Evolutionary conservation across 1,140 invertebrate genomes (phyloP).

Genomic region (Wiebesia pumilae): DNA sequence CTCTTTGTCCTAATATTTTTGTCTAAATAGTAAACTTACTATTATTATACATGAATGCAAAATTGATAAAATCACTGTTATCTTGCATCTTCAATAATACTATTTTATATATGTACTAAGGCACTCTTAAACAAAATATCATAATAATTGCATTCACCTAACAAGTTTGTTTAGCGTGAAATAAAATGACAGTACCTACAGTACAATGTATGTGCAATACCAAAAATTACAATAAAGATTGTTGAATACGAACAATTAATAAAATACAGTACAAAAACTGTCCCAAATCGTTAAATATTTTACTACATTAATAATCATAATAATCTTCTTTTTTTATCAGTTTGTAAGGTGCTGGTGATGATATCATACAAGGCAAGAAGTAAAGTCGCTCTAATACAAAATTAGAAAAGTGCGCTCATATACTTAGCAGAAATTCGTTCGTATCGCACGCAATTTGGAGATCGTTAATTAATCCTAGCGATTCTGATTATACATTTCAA

Average conservation of each 20-base stretch:
- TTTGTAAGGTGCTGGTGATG: constrained; percentile 44
- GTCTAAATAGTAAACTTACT: no score
- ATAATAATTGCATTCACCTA: no score
- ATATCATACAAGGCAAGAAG: constrained; percentile 25
- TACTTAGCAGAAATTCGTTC: constrained; percentile 22
- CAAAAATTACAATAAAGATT: neutral
- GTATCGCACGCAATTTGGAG: constrained; percentile 6
- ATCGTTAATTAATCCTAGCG: neutral
- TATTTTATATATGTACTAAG: no score
- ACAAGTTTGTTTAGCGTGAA: neutral
- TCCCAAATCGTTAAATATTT: neutral
- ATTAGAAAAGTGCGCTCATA: constrained; percentile 10
- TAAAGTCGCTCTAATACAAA: constrained; percentile 28
- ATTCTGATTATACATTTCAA: constrained; percentile 22
- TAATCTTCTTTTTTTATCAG: constrained; percentile 40
- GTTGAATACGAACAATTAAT: neutral
- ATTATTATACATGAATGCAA: no score
- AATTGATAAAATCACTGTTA: no score
- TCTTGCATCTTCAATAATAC: no score
- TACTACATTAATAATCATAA: constrained; percentile 1
- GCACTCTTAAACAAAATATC: neutral
- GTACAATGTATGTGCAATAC: neutral
- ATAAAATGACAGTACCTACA: neutral
- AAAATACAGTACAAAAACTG: constrained; percentile 31
- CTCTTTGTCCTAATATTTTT: no score